These are phyloP conservation scores for Triplophysa rosa DNA, from an alignment of 2,113 vertebrate genomes.

Conservation along the genomic window DNA sequence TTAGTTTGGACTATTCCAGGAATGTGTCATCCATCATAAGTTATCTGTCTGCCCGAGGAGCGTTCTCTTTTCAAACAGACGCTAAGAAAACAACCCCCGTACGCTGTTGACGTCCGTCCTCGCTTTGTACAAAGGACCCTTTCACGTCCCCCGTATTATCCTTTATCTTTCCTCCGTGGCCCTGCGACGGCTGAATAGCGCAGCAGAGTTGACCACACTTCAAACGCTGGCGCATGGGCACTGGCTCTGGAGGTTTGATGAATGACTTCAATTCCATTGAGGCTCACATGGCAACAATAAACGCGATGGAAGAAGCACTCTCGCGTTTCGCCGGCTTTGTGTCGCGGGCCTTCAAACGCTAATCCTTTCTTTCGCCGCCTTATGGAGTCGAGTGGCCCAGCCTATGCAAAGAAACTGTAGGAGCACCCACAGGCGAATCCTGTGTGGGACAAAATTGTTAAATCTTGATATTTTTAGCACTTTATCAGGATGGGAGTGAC, in stretches of 20 bases:
- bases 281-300: constrained; percentile 46
- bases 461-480: constrained; percentile 4
- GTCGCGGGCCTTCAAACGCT: constrained; percentile 12
- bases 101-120: constrained; percentile 12
- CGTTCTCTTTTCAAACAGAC: constrained; percentile 11
- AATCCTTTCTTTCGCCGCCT: constrained; percentile 27
- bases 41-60: constrained; percentile 2
- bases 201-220: constrained; percentile 48
- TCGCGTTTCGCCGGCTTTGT: constrained; percentile 18
- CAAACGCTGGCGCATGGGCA: constrained; percentile 43
- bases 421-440: constrained; percentile 20
- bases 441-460: constrained; percentile 9
- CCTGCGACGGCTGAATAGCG: constrained; percentile 29
- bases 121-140: constrained; percentile 38
- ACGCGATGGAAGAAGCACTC: constrained; percentile 34
- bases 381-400: constrained; percentile 31
- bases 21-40: constrained; percentile 40
- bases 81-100: constrained; percentile 34
- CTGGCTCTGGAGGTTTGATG: constrained; percentile 45
- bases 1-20: constrained; percentile 51
- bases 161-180: neutral
- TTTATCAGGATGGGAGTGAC: neutral
- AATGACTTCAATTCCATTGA: constrained; percentile 48
- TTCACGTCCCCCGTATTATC: constrained; percentile 34
- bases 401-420: constrained; percentile 29